Percentiles rank a stretch among this genome's conserved stretches.
Conservation (phyloP, 2,888 invertebrate genomes). For the Dynastes tityus region DNA sequence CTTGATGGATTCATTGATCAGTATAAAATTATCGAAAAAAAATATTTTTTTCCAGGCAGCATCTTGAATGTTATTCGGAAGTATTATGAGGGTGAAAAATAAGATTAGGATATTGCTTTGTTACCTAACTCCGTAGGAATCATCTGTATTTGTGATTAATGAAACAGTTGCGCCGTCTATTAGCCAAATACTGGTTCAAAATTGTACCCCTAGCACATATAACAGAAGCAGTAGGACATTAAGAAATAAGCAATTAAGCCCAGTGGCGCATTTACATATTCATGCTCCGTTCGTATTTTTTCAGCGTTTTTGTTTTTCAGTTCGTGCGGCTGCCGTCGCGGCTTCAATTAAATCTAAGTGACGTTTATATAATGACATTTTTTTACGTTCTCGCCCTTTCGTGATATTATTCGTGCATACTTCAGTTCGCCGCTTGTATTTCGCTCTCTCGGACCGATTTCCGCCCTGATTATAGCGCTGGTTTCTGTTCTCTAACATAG, state of each 20-base stretch:
- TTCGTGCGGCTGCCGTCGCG: constrained; percentile 36
- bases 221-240: constrained; percentile 43
- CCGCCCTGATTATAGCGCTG: not conserved
- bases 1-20: no score
- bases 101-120: no score
- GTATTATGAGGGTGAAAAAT: not conserved
- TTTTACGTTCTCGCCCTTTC: constrained; percentile 39
- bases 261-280: constrained; percentile 47
- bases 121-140: not conserved
- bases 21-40: no score
- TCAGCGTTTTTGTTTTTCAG: constrained; percentile 42
- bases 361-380: constrained; percentile 46
- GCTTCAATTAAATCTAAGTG: constrained; percentile 47
- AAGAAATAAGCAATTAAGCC: constrained; percentile 49
- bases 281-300: constrained; percentile 45
- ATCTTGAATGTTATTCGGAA: no score
- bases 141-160: constrained; percentile 25
- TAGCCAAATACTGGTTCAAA: constrained; percentile 21
- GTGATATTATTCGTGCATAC: constrained; percentile 32
- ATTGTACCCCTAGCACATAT: constrained; percentile 40
- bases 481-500: no score
- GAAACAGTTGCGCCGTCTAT: constrained; percentile 27
- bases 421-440: constrained; percentile 27
- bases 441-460: not conserved
- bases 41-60: no score